Evolutionary conservation across 2,113 vertebrate genomes (phyloP).

Genomic region (Myotis yumanensis): DNA sequence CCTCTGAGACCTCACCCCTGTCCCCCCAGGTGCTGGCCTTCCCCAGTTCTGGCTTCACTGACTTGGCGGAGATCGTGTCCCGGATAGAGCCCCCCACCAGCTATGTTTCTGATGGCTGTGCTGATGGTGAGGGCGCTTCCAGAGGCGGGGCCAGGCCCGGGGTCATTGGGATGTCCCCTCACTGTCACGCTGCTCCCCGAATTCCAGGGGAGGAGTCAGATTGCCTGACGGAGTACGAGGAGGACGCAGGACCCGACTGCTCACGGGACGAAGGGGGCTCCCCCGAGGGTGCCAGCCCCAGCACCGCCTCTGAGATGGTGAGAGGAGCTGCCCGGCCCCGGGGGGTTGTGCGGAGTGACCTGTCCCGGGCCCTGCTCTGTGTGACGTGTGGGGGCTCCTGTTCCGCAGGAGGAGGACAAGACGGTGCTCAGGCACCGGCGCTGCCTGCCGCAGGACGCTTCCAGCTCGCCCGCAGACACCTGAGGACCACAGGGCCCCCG

Average conservation of each 20-base stretch:
- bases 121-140: constrained; percentile 65
- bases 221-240: constrained; percentile 93
- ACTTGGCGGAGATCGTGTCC: constrained; percentile 96
- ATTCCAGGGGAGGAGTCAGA: constrained; percentile 90
- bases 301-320: constrained; percentile 86
- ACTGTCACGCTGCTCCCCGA: fast-evolving
- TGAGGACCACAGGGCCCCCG: not conserved
- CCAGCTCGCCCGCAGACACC: not conserved
- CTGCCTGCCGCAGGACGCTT: constrained; percentile 34
- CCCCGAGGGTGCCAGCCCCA: constrained; percentile 82
- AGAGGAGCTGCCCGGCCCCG: not conserved
- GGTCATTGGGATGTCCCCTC: not conserved
- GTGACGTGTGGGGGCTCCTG: not conserved
- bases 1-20: fast-evolving
- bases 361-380: not conserved
- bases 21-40: constrained; percentile 81
- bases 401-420: constrained; percentile 76
- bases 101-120: constrained; percentile 83
- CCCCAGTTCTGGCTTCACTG: constrained; percentile 93
- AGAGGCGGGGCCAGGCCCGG: not conserved
- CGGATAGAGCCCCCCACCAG: constrained; percentile 92
- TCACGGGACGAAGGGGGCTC: constrained; percentile 87
- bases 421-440: constrained; percentile 69
- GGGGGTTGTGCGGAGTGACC: fast-evolving
- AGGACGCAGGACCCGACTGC: constrained; percentile 89